These are phyloP conservation scores for Ectobius pallidus DNA, from an alignment of 2,888 invertebrate genomes.

Conservation along the genomic window DNA sequence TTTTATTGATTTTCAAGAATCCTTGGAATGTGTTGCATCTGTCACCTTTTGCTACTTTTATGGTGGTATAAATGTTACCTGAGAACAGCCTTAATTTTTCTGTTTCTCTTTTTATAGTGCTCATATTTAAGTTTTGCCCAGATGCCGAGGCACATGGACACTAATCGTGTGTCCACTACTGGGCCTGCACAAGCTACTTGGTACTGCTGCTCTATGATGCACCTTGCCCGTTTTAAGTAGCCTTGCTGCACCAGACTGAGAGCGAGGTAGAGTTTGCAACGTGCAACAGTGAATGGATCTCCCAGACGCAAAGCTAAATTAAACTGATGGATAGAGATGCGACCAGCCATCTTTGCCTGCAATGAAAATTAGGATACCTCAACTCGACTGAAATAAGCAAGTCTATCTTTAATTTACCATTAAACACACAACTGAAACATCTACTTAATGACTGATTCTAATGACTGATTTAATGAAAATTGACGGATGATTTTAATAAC, in stretches of 20 bases:
- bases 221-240: conserved; percentile 65
- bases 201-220: conserved; percentile 64
- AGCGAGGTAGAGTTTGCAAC: conserved; percentile 86
- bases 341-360: conserved; percentile 86
- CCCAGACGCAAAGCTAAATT: conserved; percentile 79
- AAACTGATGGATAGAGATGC: conserved; percentile 85
- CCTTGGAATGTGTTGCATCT: no score
- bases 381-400: no score
- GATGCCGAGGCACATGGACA: conserved; percentile 85
- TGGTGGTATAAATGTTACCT: no score
- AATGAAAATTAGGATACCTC: conserved; percentile 48
- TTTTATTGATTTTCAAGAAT: no score
- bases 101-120: conserved; percentile 46
- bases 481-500: no score
- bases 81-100: no score
- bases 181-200: conserved; percentile 50
- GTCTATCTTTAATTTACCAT: no score
- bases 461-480: no score
- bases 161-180: conserved; percentile 67
- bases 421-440: no score
- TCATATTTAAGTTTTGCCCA: conserved; percentile 81
- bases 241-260: conserved; percentile 87
- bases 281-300: conserved; percentile 78
- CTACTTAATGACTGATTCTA: no score
- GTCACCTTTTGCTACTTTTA: no score